phyloP scores from a whole-genome alignment of 2,888 invertebrate genomes.

The Philaethria dido region DNA sequence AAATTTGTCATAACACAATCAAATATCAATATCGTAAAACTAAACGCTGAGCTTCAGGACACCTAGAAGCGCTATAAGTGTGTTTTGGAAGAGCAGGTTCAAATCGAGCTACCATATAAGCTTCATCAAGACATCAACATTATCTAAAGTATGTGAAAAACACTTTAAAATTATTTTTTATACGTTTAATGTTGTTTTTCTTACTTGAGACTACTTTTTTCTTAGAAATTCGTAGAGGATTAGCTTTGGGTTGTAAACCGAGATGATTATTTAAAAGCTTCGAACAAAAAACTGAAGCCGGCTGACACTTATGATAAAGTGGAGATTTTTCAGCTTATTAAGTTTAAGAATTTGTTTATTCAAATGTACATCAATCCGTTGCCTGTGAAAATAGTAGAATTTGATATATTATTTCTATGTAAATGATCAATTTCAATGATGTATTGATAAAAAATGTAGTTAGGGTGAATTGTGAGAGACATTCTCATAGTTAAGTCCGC shows the following conservation, averaged over 20 bases:
- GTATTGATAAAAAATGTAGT: too few relatives aligned
- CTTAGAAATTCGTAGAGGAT: conserved; percentile 43
- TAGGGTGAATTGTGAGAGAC: background rate
- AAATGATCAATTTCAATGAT: background rate
- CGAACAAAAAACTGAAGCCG: conserved; percentile 44
- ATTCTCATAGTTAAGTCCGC: too few relatives aligned
- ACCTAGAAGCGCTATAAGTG: too few relatives aligned
- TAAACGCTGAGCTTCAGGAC: too few relatives aligned
- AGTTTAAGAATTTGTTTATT: conserved; percentile 28
- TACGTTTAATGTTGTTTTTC: background rate
- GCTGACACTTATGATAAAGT: conserved; percentile 37
- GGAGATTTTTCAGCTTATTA: conserved; percentile 26
- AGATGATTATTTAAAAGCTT: conserved; percentile 58
- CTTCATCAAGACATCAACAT: too few relatives aligned
- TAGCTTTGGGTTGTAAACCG: conserved; percentile 61
- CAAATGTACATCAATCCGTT: conserved; percentile 21
- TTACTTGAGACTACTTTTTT: conserved; percentile 36
- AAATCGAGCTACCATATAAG: too few relatives aligned
- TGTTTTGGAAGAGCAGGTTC: too few relatives aligned
- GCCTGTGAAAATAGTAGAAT: conserved; percentile 8
- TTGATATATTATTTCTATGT: conserved; percentile 48
- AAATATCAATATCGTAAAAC: too few relatives aligned
- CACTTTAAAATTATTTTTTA: background rate
- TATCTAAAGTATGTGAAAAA: too few relatives aligned
- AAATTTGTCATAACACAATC: too few relatives aligned